Conservation (phyloP, 2,888 invertebrate species). For the Bhutanitis thaidina region DNA sequence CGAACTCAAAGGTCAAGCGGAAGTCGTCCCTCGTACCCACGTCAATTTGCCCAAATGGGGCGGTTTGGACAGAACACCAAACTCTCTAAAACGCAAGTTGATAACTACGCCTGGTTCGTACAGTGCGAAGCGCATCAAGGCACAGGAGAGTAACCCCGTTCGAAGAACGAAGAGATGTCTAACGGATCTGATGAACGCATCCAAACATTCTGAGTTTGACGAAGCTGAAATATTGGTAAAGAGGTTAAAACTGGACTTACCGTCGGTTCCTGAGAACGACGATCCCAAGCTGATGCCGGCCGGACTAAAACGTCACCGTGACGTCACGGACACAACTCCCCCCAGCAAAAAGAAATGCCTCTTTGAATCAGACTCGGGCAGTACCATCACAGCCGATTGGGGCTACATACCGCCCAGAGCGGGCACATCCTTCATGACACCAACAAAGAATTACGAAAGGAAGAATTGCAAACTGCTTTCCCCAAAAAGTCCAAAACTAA, state of each 20-base stretch:
- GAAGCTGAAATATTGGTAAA: constrained; percentile 38
- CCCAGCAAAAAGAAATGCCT: constrained; percentile 31
- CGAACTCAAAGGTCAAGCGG: constrained; percentile 55
- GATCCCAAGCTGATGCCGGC: constrained; percentile 33
- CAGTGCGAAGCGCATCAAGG: constrained; percentile 33
- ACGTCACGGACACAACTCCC: constrained; percentile 21
- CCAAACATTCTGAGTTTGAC: constrained; percentile 40
- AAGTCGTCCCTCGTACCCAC: constrained; percentile 37
- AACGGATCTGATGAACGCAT: constrained; percentile 56
- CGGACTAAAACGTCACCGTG: constrained; percentile 50
- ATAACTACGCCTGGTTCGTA: constrained; percentile 36
- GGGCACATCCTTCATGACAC: constrained; percentile 55
- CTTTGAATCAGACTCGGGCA: constrained; percentile 23
- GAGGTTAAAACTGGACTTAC: constrained; percentile 37
- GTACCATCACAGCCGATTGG: constrained; percentile 35
- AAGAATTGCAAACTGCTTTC: constrained; percentile 42
- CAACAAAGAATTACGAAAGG: constrained; percentile 52
- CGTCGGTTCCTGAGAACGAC: constrained; percentile 27
- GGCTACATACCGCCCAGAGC: constrained; percentile 39
- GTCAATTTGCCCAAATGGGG: constrained; percentile 43
- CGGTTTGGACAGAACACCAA: constrained; percentile 68
- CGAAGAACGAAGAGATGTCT: constrained; percentile 62
- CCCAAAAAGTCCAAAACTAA: constrained; percentile 40
- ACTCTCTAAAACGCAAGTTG: constrained; percentile 59
- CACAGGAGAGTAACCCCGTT: constrained; percentile 24